Base-by-base conservation (phyloP, 2,113 vertebrate species). In the Orycteropus afer region DNA sequence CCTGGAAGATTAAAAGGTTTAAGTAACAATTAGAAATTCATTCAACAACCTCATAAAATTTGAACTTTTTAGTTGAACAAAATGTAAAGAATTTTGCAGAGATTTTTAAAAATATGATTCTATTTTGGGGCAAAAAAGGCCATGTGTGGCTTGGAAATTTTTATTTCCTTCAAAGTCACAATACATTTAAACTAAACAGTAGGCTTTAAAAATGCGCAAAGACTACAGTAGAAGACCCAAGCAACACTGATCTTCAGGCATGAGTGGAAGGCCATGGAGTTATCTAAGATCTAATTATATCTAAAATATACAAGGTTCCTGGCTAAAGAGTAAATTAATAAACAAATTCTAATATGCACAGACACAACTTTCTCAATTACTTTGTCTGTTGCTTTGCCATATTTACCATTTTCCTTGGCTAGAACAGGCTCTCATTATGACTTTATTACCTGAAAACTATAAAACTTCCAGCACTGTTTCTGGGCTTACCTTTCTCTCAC, bases 381-480 rank as follows among this genome's bases (percentile, higher is more conserved):
- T 55, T 20, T 86, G 32, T 69, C 53, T 65, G 47, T 63, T 89
- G 27, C 55, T 67, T 55, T 73, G 18, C 95, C 45, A 93, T 29
- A 91, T 55, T 80, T 25, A 86, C 34, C 4, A 91, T 23, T 32
- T 22, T 77, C 42, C 29, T 85, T 94, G 37, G 49, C 37, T 57
- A 89, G 3, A 77, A 84, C 2, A 90, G 45, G 17, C 42, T 76
- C 45, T 91, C 32, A n/a, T 93, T 91, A 93, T 81, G 17, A 93
- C 81, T 90, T 93, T 95, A 95, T 23, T 90, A 86, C 12, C 47
- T 65, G 25, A 80, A 95, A 85, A 90, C 61, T 67, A 42, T 18
- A 78, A 78, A 69, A 13, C 40, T 92, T 81, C 69, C 67, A 88
- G 85, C 25, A 77, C 29, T 65, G 80, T 94, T 92, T 94, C 95